Conservation (phyloP, 2,888 invertebrate genomes). For the Drosophila anomelani region DNA sequence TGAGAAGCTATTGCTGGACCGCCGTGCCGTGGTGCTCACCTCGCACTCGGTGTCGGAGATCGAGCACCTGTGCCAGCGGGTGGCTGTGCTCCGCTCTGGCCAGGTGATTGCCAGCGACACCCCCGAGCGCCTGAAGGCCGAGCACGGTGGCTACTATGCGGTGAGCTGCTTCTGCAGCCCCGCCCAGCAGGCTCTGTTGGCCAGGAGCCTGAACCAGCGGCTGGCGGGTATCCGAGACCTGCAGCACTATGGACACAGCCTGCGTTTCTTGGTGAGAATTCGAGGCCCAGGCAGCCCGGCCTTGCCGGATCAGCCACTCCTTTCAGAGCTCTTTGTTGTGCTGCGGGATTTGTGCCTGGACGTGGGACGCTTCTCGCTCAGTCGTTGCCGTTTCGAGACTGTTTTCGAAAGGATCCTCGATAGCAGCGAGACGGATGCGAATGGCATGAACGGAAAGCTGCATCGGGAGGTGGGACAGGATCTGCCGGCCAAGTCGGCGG, state of each 20-base stretch:
- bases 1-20: slow-evolving; percentile 77
- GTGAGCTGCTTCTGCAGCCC: slow-evolving; percentile 83
- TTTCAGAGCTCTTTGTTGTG: slow-evolving; percentile 69
- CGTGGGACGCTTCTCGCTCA: slow-evolving; percentile 78
- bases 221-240: slow-evolving; percentile 77
- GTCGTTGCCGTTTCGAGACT: slow-evolving; percentile 83
- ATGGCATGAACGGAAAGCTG: slow-evolving; percentile 22
- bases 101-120: slow-evolving; percentile 82
- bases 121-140: slow-evolving; percentile 79
- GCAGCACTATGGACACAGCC: slow-evolving; percentile 80
- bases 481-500: slow-evolving; percentile 61
- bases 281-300: background rate
- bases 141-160: slow-evolving; percentile 83
- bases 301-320: slow-evolving; percentile 57
- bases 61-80: slow-evolving; percentile 84
- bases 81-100: slow-evolving; percentile 83
- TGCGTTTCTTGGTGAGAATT: slow-evolving; percentile 80
- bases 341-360: slow-evolving; percentile 53
- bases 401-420: slow-evolving; percentile 84
- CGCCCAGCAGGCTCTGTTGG: slow-evolving; percentile 67
- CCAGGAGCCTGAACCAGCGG: slow-evolving; percentile 71
- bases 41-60: slow-evolving; percentile 85
- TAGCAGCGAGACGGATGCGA: slow-evolving; percentile 48
- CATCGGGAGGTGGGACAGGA: slow-evolving; percentile 13
- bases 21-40: slow-evolving; percentile 83